Conservation (phyloP, 37 sponge, comb jelly and placozoan species). For the Crambe crambe region DNA sequence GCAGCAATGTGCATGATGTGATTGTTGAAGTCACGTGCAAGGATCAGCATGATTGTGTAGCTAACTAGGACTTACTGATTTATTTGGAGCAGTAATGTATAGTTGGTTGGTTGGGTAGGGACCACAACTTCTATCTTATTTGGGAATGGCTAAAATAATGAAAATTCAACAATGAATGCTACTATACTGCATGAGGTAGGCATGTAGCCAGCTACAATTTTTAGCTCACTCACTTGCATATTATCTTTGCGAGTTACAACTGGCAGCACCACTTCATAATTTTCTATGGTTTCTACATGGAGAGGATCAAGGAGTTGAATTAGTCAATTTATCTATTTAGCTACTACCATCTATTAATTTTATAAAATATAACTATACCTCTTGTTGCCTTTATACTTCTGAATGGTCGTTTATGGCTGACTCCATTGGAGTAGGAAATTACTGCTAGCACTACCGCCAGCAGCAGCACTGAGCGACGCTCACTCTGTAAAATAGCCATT, state of each 20-base stretch:
- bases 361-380: slow-evolving; percentile 20
- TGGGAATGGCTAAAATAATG: slow-evolving; percentile 8
- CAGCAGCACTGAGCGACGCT: too few species aligned
- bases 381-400: slow-evolving; percentile 21
- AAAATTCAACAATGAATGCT: neutral
- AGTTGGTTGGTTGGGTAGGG: neutral
- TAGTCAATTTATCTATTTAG: neutral
- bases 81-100: slow-evolving; percentile 12
- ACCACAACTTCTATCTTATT: neutral
- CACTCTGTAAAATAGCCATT: too few species aligned
- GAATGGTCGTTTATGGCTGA: too few species aligned
- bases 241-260: slow-evolving; percentile 6
- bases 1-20: too few species aligned
- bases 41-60: too few species aligned
- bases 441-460: too few species aligned
- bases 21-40: too few species aligned
- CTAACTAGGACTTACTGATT: slow-evolving; percentile 41
- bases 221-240: neutral
- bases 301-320: too few species aligned
- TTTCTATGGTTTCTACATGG: slow-evolving; percentile 39
- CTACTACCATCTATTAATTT: too few species aligned
- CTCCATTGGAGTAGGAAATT: neutral
- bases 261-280: slow-evolving; percentile 36
- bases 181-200: too few species aligned
- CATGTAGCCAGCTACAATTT: too few species aligned